Evolutionary conservation across 2,888 invertebrate species (phyloP).

Genomic region (Unio pictorum): DNA sequence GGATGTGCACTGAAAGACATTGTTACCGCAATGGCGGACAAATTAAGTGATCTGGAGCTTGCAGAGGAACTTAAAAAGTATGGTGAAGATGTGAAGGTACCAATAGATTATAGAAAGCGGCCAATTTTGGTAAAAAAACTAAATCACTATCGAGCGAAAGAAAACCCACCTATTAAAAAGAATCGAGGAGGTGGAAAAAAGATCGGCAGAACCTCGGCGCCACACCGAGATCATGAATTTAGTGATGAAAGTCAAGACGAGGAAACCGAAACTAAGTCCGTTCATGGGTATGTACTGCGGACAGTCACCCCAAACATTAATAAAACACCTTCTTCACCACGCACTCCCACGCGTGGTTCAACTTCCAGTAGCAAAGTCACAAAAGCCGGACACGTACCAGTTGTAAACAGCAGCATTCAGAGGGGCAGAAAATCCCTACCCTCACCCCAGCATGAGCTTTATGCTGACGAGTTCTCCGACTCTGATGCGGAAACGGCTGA

Average conservation of each 20-base stretch:
- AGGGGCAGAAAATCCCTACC: not conserved
- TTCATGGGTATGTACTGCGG: too few species aligned
- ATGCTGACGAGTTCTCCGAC: slow-evolving; percentile 55
- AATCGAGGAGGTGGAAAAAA: slow-evolving; percentile 21
- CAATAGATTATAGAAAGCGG: slow-evolving; percentile 51
- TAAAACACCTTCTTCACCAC: too few species aligned
- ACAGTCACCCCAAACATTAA: too few species aligned
- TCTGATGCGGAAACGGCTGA: slow-evolving; percentile 47
- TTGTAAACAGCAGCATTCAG: slow-evolving; percentile 1
- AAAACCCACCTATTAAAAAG: slow-evolving; percentile 34
- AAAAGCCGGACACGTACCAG: not conserved
- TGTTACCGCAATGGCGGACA: slow-evolving; percentile 57
- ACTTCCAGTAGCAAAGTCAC: not conserved
- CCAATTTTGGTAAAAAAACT: slow-evolving; percentile 58
- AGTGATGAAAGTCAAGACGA: slow-evolving; percentile 43
- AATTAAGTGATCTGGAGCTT: slow-evolving; percentile 52
- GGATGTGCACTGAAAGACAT: not conserved
- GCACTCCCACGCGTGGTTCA: not conserved
- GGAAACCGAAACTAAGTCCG: slow-evolving; percentile 22
- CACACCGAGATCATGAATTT: slow-evolving; percentile 26
- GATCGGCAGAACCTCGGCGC: slow-evolving; percentile 17
- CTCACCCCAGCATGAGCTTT: slow-evolving; percentile 12
- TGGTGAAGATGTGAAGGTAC: slow-evolving; percentile 55
- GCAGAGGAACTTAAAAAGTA: slow-evolving; percentile 47
- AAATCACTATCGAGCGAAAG: slow-evolving; percentile 54